Evolutionary conservation across 2,797 vertebrate species (phyloP).

Genomic region (Myotis findleyi): DNA sequence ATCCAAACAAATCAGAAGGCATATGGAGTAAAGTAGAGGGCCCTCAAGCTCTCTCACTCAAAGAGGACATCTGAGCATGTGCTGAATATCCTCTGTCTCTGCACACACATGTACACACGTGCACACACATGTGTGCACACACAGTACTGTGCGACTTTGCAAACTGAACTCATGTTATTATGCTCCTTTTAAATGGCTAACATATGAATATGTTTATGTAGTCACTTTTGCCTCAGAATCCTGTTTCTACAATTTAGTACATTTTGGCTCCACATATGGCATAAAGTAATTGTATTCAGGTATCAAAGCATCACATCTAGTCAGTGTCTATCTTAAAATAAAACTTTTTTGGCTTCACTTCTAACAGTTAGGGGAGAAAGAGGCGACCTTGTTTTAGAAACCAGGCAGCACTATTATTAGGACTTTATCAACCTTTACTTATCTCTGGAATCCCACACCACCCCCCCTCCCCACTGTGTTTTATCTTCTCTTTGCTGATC

Average conservation of each 20-base stretch:
- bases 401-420: neutral
- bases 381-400: neutral
- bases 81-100: neutral
- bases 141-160: neutral
- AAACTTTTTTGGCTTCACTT: constrained; percentile 60
- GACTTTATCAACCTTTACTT: constrained; percentile 68
- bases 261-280: neutral
- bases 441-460: neutral
- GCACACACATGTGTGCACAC: neutral
- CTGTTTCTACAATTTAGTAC: neutral
- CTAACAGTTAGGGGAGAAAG: constrained; percentile 36
- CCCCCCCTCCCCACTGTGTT: constrained; percentile 5
- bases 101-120: neutral
- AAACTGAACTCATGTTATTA: neutral
- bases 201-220: neutral
- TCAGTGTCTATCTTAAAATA: constrained; percentile 57
- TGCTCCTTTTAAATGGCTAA: neutral
- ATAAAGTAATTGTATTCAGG: neutral
- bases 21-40: neutral
- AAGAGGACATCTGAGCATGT: neutral
- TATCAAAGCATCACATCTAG: constrained; percentile 18
- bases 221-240: neutral
- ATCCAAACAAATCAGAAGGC: neutral
- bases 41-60: neutral
- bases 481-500: constrained; percentile 71